Percentiles rank a stretch among this genome's conserved stretches.
These are phyloP conservation scores for Tipula helvola DNA, from an alignment of 2,888 invertebrate genomes.

Conservation along the genomic window DNA sequence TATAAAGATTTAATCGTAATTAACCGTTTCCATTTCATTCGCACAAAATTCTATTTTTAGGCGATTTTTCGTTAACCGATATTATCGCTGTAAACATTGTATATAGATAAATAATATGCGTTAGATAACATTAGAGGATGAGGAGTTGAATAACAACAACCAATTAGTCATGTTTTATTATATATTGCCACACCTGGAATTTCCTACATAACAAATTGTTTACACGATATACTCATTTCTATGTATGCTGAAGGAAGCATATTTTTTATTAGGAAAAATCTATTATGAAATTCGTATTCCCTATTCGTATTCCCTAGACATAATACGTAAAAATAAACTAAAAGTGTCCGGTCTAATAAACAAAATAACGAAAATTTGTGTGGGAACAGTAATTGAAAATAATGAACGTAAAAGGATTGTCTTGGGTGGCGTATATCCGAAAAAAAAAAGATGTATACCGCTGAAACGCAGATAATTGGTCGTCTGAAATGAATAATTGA, in stretches of 20 bases:
- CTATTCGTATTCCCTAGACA: background rate
- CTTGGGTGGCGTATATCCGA: background rate
- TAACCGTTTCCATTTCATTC: too few relatives aligned
- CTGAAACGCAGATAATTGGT: too few relatives aligned
- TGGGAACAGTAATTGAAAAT: background rate
- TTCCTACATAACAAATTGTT: background rate
- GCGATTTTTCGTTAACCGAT: background rate
- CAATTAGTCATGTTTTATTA: background rate
- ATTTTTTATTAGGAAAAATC: background rate
- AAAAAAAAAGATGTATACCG: too few relatives aligned
- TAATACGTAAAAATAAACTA: background rate
- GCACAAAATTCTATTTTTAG: background rate
- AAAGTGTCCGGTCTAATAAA: background rate
- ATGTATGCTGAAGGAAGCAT: background rate
- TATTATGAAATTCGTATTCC: background rate
- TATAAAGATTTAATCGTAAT: background rate
- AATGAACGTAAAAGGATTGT: background rate
- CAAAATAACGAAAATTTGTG: background rate
- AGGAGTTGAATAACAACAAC: background rate
- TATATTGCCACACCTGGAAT: background rate
- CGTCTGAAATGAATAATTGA: too few relatives aligned
- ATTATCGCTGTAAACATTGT: background rate
- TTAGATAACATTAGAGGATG: background rate
- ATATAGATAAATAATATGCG: background rate
- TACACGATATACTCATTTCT: background rate